Base-by-base conservation (phyloP, 2,113 vertebrate species). In the Murina feae region DNA sequence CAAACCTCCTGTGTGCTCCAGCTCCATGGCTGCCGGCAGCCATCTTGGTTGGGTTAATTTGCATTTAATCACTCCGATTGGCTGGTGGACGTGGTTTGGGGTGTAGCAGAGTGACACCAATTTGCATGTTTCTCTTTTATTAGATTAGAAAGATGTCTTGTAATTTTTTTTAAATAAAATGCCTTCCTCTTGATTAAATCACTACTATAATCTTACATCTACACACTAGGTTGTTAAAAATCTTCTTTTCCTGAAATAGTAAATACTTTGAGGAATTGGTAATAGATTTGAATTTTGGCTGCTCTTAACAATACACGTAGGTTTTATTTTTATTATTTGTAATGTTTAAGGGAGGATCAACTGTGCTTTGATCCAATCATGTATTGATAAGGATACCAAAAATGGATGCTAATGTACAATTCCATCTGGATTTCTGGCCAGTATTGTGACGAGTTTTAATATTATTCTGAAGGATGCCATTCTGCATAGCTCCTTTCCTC, bases 341-440 rank as follows among this genome's bases (percentile, higher is more conserved):
- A 35, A 16, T 91, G 35, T 89, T 93, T 94, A 86, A 87, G 92
- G 86, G 71, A 71, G 49, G 35, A 89, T 17, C 69, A 96, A 55
- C 71, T 91, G 58, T 95, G 65, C 71, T 86, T 85, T 86, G n/a
- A n/a, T n/a, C n/a, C n/a, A n/a, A 93, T 30, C 63, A 91, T 21
- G 35, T 92, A 88, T 81, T 84, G 89, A 95, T 95, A 81, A 91
- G 53, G 55, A 86, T 91, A 91, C 82, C 53, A 88, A 30, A 96
- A 95, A 83, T 89, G 74, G 49, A 9, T 82, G 44, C 81, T 89
- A 90, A 90, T 71, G 47, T 90, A 63, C 89, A 83, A 86, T 86
- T 95, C 42, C 78, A 72, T 96, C 68, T 89, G 85, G 88, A 92
- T 88, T 91, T 92, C 44, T 93, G 18, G 53, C 88, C 63, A 82